Conservation (phyloP, 2,797 vertebrate species). For the Dermochelys coriacea region DNA sequence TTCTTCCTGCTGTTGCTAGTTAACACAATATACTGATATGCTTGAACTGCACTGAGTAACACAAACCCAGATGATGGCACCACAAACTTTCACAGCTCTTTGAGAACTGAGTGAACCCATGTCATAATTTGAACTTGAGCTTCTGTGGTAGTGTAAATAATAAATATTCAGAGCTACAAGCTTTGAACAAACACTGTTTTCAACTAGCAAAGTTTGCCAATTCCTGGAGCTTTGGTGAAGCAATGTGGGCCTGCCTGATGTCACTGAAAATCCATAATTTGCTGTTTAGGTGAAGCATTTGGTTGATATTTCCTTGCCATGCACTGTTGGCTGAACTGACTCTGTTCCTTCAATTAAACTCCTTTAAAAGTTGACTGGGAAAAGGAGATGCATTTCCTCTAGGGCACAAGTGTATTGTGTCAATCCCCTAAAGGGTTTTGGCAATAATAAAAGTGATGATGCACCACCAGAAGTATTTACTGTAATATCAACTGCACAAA, state of each 20-base stretch:
- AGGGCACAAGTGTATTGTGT: conserved; percentile 65
- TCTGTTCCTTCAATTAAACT: conserved; percentile 45
- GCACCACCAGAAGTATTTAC: conserved; percentile 60
- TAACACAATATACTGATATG: neutral
- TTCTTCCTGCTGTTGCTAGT: accelerated
- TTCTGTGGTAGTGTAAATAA: conserved; percentile 27
- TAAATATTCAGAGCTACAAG: conserved; percentile 37
- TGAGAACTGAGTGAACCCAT: neutral
- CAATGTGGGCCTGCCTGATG: neutral
- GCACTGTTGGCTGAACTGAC: conserved; percentile 40
- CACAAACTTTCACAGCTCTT: neutral
- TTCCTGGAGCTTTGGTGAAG: conserved; percentile 22
- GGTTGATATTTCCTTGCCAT: conserved; percentile 68
- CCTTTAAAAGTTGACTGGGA: conserved; percentile 51
- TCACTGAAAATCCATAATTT: conserved; percentile 71
- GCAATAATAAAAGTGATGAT: conserved; percentile 65
- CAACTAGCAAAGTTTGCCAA: neutral
- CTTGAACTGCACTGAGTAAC: neutral
- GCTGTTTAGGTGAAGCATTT: conserved; percentile 75
- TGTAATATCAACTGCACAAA: conserved; percentile 51
- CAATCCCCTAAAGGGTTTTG: conserved; percentile 73
- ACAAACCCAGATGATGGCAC: neutral
- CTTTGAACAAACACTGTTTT: neutral
- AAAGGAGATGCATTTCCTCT: conserved; percentile 74
- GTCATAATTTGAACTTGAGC: neutral